These are phyloP conservation scores for Cotesia vestalis DNA, from an alignment of 1,140 invertebrate genomes.

Conservation along the genomic window DNA sequence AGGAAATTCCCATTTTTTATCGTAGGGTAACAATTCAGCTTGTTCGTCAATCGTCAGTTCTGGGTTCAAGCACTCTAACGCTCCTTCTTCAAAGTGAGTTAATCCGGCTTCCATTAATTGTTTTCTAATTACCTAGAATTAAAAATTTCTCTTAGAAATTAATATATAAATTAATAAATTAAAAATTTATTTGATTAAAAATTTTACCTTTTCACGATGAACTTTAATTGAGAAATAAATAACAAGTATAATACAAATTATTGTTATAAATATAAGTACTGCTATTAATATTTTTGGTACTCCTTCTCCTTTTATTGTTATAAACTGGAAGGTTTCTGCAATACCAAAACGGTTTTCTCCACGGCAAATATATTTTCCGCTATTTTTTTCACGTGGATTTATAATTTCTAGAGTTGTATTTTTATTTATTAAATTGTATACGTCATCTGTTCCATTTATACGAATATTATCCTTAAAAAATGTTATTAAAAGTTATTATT, in stretches of 20 bases:
- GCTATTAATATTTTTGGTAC: constrained; percentile 50
- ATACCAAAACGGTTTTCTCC: constrained; percentile 56
- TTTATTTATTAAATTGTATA: constrained; percentile 46
- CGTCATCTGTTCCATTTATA: constrained; percentile 44
- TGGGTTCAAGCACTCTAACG: constrained; percentile 84
- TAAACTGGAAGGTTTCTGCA: constrained; percentile 47
- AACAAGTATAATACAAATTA: constrained; percentile 60
- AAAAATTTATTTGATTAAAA: constrained; percentile 27
- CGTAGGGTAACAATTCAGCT: constrained; percentile 89
- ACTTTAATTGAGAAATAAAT: constrained; percentile 68
- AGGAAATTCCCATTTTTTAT: constrained; percentile 90
- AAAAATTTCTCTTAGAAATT: constrained; percentile 42
- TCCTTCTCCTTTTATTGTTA: constrained; percentile 61
- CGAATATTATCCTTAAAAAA: constrained; percentile 46
- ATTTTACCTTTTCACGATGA: constrained; percentile 68
- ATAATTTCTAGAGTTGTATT: constrained; percentile 59
- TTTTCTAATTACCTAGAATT: constrained; percentile 66
- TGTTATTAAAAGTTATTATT: constrained; percentile 27
- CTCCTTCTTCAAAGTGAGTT: constrained; percentile 81
- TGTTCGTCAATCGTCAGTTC: constrained; percentile 90
- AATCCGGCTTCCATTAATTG: constrained; percentile 74
- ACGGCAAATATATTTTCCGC: constrained; percentile 58
- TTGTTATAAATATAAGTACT: constrained; percentile 64
- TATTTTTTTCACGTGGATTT: constrained; percentile 55
- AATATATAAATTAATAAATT: constrained; percentile 43